Evolutionary conservation across 2,113 vertebrate species (phyloP), one percentile per base, ranked within the genome.

Genomic region (Ariopsis seemanni): DNA sequence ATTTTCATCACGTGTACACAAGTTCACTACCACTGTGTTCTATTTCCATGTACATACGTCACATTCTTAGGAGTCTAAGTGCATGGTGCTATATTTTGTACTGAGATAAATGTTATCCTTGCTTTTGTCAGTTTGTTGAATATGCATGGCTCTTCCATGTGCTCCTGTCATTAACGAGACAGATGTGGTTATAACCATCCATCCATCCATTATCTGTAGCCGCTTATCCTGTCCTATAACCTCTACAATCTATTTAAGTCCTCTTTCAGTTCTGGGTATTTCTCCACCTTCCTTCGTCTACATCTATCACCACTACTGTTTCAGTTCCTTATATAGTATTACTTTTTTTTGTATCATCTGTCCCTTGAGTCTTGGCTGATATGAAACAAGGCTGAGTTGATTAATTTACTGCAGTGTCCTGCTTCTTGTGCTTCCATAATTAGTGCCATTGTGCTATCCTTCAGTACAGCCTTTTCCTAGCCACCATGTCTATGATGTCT

Each of bases 351-450:
- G 11, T 57, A 65, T 42, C 67, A 7, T 65, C 25, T 83, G 62
- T 62, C 65, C 84, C 71, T 75, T 85, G 55, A 22, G 53, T 75
- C 71, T 85, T 85, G 71, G 18, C 71, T 85, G 84, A 75, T 62
- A 48, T 85, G 34, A 85, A 60, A 50, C 55, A 75, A 1, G 8
- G 20, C 22, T 27, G 22, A 18, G 69, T 85, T 74, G 34, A 75
- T 85, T 85, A 60, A 62, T 60, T 22, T 62, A 75, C 20, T 85
- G 55, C 34, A 17, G 3, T 48, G 5, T 48, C 34, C 71, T 85
- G 11, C 27, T 57, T 58, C 65, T 85, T 57, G 55, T n/a, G 20
- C 57, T 58, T 48, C 17, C 1, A 48, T 62, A 14, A 85, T 74
- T 74, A 53, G 67, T 74, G n/a, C 18, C 5, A 2, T 5, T 75